Evolutionary conservation across 2,888 invertebrate genomes (phyloP).

Genomic region (Dinocampus coccinellae): DNA sequence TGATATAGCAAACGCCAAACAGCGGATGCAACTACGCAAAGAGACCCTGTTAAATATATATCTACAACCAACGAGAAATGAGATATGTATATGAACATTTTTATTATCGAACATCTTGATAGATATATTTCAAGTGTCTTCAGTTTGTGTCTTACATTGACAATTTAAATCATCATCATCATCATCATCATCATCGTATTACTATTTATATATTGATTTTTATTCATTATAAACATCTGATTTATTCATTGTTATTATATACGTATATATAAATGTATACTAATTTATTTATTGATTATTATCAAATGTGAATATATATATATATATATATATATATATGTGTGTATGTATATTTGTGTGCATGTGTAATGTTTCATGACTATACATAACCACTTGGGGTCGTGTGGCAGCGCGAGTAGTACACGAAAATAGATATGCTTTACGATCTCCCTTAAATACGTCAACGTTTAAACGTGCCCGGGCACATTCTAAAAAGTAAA

Average conservation of each 20-base stretch:
- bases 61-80: conserved; percentile 29
- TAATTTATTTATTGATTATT: not conserved
- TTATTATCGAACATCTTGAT: conserved; percentile 26
- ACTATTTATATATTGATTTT: not conserved
- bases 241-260: too few relatives aligned
- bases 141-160: conserved; percentile 22
- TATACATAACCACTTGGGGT: conserved; percentile 5
- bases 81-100: conserved; percentile 35
- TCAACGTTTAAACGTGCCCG: conserved; percentile 62
- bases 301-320: not conserved
- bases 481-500: conserved; percentile 67
- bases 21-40: conserved; percentile 34
- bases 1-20: conserved; percentile 54
- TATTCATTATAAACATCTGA: too few relatives aligned
- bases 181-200: not conserved
- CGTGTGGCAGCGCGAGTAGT: conserved; percentile 36
- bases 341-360: not conserved
- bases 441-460: conserved; percentile 68
- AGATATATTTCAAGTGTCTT: conserved; percentile 24
- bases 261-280: too few relatives aligned
- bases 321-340: too few relatives aligned
- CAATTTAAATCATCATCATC: not conserved
- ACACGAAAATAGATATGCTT: conserved; percentile 64
- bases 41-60: conserved; percentile 19
- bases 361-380: not conserved